A percentile compares a stretch with the other conserved stretches of the same genome.
phyloP scores from a whole-genome alignment of 2,113 vertebrate genomes.

The Cynopterus brachyotis region DNA sequence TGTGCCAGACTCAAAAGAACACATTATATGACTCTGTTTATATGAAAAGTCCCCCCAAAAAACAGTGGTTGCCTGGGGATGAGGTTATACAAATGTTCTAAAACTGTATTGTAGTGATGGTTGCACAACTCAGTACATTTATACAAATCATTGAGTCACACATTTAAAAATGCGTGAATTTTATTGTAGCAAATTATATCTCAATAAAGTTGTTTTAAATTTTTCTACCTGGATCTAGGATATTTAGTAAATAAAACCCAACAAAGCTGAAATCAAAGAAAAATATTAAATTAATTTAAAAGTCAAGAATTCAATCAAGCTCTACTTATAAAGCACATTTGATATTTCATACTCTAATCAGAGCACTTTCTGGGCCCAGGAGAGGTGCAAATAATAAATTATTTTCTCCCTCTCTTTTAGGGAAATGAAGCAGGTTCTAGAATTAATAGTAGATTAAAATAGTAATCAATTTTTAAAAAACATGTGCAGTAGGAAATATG shows the following conservation, averaged over 20 bases:
- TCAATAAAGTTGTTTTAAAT: not conserved
- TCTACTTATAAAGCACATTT: not conserved
- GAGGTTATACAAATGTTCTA: not conserved
- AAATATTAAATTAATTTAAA: slow-evolving; percentile 34
- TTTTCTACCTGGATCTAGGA: not conserved
- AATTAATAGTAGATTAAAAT: slow-evolving; percentile 40
- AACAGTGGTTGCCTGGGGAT: not conserved
- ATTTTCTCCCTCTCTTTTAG: slow-evolving; percentile 4
- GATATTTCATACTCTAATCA: not conserved
- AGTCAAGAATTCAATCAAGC: not conserved
- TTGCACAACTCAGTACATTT: not conserved
- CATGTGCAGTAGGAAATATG: not conserved
- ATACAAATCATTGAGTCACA: not conserved
- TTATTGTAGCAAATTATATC: not conserved
- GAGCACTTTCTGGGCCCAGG: not conserved
- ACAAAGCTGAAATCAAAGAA: slow-evolving; percentile 10
- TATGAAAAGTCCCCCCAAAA: not conserved
- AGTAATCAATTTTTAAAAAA: not conserved
- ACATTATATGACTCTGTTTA: not conserved
- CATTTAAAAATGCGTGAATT: not conserved
- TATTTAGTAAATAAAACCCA: slow-evolving; percentile 29
- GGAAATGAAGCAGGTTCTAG: not conserved
- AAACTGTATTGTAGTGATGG: not conserved
- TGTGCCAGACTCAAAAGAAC: not conserved
- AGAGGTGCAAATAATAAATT: not conserved